phyloP scores from a whole-genome alignment of 2,888 invertebrate genomes.

The Dyspetes luteomarginatus region DNA sequence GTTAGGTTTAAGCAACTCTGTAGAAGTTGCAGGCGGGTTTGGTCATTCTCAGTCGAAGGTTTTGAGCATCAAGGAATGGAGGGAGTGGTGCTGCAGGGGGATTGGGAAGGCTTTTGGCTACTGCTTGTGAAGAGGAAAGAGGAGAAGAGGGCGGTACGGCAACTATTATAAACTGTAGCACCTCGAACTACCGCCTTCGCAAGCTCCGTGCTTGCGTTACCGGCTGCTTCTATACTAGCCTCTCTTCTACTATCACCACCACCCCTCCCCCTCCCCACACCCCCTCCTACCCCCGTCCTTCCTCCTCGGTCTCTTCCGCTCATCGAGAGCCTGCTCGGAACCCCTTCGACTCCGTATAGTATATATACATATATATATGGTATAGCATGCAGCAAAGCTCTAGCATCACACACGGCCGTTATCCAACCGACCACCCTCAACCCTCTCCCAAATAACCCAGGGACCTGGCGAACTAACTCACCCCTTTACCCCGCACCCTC shows the following conservation, averaged over 20 bases:
- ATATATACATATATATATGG: slow-evolving; percentile 12
- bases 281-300: slow-evolving; percentile 69
- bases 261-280: slow-evolving; percentile 74
- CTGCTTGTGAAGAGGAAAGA: slow-evolving; percentile 54
- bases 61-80: slow-evolving; percentile 50
- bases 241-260: slow-evolving; percentile 74
- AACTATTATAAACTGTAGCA: slow-evolving; percentile 84
- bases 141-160: slow-evolving; percentile 75
- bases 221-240: slow-evolving; percentile 1
- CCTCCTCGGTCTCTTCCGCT: slow-evolving; percentile 56
- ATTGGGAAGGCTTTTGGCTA: slow-evolving; percentile 74
- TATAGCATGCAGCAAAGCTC: slow-evolving; percentile 19
- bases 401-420: slow-evolving; percentile 41
- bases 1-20: slow-evolving; percentile 83
- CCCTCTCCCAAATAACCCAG: slow-evolving; percentile 79
- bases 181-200: slow-evolving; percentile 82
- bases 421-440: slow-evolving; percentile 60
- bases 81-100: slow-evolving; percentile 35
- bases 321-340: slow-evolving; percentile 59
- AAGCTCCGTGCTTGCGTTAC: slow-evolving; percentile 58
- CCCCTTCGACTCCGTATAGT: slow-evolving; percentile 29
- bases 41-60: slow-evolving; percentile 62
- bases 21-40: slow-evolving; percentile 79
- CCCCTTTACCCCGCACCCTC: slow-evolving; percentile 71
- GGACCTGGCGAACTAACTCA: slow-evolving; percentile 80